A percentile compares a stretch with the other conserved stretches of the same genome.
Conservation (phyloP, 2,797 vertebrate species). For the Phyllotis vaccarum region DNA sequence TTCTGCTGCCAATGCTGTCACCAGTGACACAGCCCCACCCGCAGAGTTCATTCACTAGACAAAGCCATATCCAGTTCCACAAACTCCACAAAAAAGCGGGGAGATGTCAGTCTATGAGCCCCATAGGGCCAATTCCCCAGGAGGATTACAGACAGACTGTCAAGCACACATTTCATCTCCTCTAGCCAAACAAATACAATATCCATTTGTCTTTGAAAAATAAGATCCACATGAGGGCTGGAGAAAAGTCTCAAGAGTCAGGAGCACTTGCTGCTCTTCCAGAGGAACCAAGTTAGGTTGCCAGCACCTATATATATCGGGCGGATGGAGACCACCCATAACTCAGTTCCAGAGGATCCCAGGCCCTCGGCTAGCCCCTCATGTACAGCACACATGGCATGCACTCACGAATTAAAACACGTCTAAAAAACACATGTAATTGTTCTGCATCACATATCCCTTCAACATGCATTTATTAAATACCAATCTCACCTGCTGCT, state of each 20-base stretch:
- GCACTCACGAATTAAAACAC: background rate
- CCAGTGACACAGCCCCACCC: background rate
- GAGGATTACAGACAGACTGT: background rate
- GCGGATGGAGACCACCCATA: background rate
- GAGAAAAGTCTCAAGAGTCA: background rate
- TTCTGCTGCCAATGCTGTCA: background rate
- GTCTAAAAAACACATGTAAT: background rate
- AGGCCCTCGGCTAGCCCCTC: background rate
- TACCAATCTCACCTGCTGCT: background rate
- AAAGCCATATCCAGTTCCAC: background rate
- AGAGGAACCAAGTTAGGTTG: background rate
- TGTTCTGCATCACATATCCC: background rate
- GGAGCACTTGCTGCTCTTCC: background rate
- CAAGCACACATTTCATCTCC: background rate
- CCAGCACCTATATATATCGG: background rate
- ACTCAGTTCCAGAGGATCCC: background rate
- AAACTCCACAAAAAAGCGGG: background rate
- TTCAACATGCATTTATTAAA: background rate
- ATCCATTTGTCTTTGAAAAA: background rate
- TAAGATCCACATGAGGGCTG: background rate
- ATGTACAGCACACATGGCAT: background rate
- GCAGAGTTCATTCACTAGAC: background rate
- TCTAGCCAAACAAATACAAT: background rate
- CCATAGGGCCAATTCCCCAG: background rate
- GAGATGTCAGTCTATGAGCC: background rate